Evolutionary conservation across 2,888 invertebrate species (phyloP), one percentile per base, ranked within the genome.

Genomic region (Melanchra persicariae): DNA sequence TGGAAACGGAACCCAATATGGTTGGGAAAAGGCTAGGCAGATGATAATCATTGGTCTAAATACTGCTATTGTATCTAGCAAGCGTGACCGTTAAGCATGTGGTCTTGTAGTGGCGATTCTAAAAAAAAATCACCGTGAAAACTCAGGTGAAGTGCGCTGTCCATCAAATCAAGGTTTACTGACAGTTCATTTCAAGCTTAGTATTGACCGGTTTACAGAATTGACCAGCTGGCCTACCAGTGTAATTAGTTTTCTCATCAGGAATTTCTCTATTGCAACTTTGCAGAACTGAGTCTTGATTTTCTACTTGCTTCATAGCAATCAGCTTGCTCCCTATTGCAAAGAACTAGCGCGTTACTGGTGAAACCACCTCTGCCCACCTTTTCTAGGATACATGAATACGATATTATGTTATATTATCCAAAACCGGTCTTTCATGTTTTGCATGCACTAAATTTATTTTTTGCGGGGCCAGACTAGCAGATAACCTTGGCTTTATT

Each of bases 401-500:
- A 9, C 15, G 19, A 43, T 43, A 15, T 34, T 34, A 76, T 37
- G 30, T 68, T 72, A 22, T 37, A 30, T 34, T 76, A 75, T 63
- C 69, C 75, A 81, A 45, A 88, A 90, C 91, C 81, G 79, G 88
- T 89, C 75, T 19, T 69, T 81, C 88, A 83, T 80, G 88, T 87
- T 88, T 84, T 70, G 76, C 83, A 82, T 89, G 87, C 84, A 89
- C 85, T 84, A 85, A 85, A 87, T 88, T 77, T 84, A 79, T 87
- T 83, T 88, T 86, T 87, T 83, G 77, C 73, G 79, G 64, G 79
- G 69, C 78, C 84, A 85, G 83, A 81, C 81, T 60, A 75, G 75
- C 79, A 40, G 83, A 84, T 89, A 87, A 90, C 91, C 93, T 92
- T 90, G 91, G 84, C 19, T 66, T 54, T 65, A 61, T 82, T 79